These are phyloP conservation scores for Calameuta filiformis DNA, from an alignment of 2,888 invertebrate genomes.

Conservation along the genomic window DNA sequence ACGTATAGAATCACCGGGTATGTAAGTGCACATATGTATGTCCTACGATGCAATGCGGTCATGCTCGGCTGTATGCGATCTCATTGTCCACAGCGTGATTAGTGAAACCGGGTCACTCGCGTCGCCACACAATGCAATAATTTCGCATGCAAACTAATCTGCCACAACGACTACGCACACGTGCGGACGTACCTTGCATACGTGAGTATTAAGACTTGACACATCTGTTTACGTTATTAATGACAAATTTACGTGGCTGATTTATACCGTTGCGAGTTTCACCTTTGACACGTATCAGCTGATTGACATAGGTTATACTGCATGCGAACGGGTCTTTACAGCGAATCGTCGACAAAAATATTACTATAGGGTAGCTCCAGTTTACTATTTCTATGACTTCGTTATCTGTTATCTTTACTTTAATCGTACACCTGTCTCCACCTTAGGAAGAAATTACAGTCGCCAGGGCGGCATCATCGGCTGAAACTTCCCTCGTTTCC, in stretches of 20 bases:
- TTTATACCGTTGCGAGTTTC: neutral
- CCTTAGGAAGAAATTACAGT: neutral
- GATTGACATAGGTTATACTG: neutral
- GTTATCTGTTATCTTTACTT: neutral
- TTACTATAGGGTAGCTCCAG: neutral
- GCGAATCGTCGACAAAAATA: neutral
- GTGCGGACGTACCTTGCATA: neutral
- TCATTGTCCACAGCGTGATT: constrained; percentile 50
- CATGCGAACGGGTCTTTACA: neutral
- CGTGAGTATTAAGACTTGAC: neutral
- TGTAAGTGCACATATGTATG: constrained; percentile 5
- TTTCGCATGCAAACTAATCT: constrained; percentile 49
- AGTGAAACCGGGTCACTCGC: constrained; percentile 50
- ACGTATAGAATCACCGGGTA: constrained; percentile 12
- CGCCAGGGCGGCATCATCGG: neutral
- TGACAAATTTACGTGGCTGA: neutral
- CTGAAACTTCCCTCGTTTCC: neutral
- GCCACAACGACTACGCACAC: constrained; percentile 1
- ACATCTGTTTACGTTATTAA: neutral
- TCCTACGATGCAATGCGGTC: constrained; percentile 27
- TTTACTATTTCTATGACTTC: neutral
- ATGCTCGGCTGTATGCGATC: constrained; percentile 44
- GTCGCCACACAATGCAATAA: constrained; percentile 46
- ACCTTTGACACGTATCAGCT: neutral
- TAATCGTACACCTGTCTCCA: neutral